Evolutionary conservation across 2,113 vertebrate species (phyloP).

Genomic region (Triplophysa siluroides): DNA sequence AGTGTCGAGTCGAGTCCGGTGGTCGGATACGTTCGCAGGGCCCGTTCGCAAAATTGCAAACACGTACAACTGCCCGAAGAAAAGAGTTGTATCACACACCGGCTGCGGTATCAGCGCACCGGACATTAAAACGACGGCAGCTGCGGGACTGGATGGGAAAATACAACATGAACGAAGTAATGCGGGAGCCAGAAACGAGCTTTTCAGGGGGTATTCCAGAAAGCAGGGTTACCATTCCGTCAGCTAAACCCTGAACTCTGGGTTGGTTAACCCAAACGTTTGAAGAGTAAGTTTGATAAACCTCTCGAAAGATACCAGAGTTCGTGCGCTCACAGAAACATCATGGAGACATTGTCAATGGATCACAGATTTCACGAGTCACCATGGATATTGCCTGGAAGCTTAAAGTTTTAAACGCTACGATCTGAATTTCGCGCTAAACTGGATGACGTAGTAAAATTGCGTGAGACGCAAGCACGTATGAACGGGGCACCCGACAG

Average conservation of each 20-base stretch:
- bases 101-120: background rate
- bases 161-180: constrained; percentile 29
- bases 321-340: too few relatives aligned
- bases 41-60: constrained; percentile 76
- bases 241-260: too few relatives aligned
- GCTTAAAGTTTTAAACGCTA: background rate
- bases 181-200: background rate
- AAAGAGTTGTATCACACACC: constrained; percentile 41
- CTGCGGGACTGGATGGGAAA: background rate
- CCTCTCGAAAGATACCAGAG: too few relatives aligned
- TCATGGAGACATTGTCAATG: too few relatives aligned
- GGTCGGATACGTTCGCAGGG: constrained; percentile 54
- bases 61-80: constrained; percentile 62
- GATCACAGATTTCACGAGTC: too few relatives aligned
- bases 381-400: too few relatives aligned
- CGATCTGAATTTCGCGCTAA: constrained; percentile 61
- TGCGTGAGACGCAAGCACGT: background rate
- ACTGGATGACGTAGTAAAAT: constrained; percentile 40
- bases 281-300: too few relatives aligned
- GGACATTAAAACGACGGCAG: background rate
- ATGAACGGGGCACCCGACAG: background rate
- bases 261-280: too few relatives aligned
- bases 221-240: too few relatives aligned
- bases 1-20: constrained; percentile 1
- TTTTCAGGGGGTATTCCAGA: background rate